These are phyloP conservation scores for Heliconius ethilla DNA, from an alignment of 2,888 invertebrate species.

Conservation along the genomic window DNA sequence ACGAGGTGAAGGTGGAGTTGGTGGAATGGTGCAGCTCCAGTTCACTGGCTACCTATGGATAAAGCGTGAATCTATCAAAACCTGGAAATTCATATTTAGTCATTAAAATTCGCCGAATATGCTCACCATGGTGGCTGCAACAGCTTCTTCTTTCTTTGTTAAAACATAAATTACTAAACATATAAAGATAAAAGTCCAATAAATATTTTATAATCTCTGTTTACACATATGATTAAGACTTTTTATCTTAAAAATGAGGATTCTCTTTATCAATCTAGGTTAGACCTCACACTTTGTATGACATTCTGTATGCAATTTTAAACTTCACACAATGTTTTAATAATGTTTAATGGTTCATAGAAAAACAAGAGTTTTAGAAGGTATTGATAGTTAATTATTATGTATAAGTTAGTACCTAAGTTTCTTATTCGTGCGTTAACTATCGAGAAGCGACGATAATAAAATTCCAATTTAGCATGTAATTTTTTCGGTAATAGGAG, in stretches of 20 bases:
- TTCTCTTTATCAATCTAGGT: background rate
- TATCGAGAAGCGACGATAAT: no score
- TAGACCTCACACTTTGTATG: background rate
- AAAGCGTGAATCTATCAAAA: no score
- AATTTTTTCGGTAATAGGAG: no score
- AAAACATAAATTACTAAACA: background rate
- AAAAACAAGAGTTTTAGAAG: background rate
- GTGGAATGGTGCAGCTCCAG: no score
- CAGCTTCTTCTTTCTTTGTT: background rate
- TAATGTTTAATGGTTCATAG: background rate
- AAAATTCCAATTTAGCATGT: no score
- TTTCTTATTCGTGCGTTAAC: no score
- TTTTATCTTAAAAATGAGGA: background rate
- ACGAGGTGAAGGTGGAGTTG: no score
- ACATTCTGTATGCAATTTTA: background rate
- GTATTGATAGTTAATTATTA: background rate
- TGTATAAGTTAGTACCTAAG: no score
- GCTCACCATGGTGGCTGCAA: no score
- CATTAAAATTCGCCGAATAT: no score
- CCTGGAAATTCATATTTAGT: no score
- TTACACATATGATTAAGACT: background rate
- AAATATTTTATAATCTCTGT: background rate
- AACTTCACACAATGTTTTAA: background rate
- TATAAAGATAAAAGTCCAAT: background rate
- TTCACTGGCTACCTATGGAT: no score